phyloP scores from a whole-genome alignment of 1,140 invertebrate species.

The Theocolax elegans region DNA sequence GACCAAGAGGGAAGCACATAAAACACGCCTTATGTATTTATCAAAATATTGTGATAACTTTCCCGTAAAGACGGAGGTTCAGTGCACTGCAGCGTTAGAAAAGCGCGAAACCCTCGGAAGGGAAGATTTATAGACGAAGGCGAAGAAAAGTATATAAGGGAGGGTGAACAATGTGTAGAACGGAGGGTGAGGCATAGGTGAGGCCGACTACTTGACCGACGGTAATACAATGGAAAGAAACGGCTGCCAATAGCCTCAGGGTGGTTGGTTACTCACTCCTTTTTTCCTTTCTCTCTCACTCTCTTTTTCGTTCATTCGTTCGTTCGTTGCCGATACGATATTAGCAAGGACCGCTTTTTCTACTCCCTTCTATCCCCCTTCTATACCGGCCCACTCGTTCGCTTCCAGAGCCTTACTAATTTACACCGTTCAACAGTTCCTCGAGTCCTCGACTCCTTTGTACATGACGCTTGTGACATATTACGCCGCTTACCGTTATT shows the following conservation, averaged over 20 bases:
- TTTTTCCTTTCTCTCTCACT: neutral
- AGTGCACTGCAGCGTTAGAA: neutral
- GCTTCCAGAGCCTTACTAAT: neutral
- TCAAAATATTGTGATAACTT: conserved; percentile 67
- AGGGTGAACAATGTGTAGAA: neutral
- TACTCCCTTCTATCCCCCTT: neutral
- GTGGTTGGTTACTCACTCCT: neutral
- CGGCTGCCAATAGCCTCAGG: neutral
- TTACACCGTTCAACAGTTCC: neutral
- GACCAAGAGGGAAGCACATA: conserved; percentile 51
- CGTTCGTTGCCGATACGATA: neutral
- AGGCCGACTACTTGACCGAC: conserved; percentile 1
- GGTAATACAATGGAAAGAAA: neutral
- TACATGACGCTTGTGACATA: neutral
- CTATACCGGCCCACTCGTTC: neutral
- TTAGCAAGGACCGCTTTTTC: neutral
- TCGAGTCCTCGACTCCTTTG: neutral
- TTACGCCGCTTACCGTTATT: neutral
- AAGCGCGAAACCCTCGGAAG: neutral
- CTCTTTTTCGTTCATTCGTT: neutral
- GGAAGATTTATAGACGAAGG: conserved; percentile 24
- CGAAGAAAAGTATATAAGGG: too few species aligned
- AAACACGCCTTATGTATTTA: conserved; percentile 64
- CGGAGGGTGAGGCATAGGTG: neutral
- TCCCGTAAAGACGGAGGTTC: conserved; percentile 6